These are phyloP conservation scores for Acleris laterana DNA, from an alignment of 2,888 invertebrate species.

Conservation along the genomic window DNA sequence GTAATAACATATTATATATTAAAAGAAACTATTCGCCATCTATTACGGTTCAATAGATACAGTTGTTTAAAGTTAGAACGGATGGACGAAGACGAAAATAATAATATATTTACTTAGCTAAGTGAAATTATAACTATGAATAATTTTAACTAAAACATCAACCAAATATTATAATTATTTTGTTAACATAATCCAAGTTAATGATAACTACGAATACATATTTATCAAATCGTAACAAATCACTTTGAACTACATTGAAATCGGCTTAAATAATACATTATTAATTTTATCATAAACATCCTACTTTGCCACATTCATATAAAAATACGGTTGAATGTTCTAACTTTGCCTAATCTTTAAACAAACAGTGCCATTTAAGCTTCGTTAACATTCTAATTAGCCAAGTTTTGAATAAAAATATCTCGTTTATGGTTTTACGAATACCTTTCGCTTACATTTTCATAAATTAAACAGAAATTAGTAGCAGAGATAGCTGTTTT, in stretches of 20 bases:
- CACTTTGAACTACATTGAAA: slow-evolving; percentile 1
- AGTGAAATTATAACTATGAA: too few relatives aligned
- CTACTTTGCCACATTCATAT: slow-evolving; percentile 5
- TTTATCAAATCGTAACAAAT: too few relatives aligned
- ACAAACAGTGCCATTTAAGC: slow-evolving; percentile 43
- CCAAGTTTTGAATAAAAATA: slow-evolving; percentile 19
- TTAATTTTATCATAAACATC: slow-evolving; percentile 10
- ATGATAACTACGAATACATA: too few relatives aligned
- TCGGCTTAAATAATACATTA: background rate
- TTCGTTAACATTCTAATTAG: slow-evolving; percentile 30
- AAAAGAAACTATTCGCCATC: too few relatives aligned
- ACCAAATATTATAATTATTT: too few relatives aligned
- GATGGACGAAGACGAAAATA: too few relatives aligned
- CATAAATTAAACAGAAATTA: slow-evolving; percentile 31
- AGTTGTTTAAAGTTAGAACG: too few relatives aligned
- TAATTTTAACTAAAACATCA: too few relatives aligned
- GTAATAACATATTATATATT: too few relatives aligned
- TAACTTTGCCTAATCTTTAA: slow-evolving; percentile 10
- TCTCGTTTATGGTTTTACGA: slow-evolving; percentile 14
- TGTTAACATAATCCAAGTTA: too few relatives aligned
- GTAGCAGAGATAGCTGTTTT: slow-evolving; percentile 16
- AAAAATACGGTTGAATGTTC: slow-evolving; percentile 15
- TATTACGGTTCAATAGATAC: too few relatives aligned
- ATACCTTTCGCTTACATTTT: slow-evolving; percentile 29
- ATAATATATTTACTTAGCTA: too few relatives aligned